Base-by-base conservation (phyloP, 2,113 vertebrate species). In the Propithecus coquereli region DNA sequence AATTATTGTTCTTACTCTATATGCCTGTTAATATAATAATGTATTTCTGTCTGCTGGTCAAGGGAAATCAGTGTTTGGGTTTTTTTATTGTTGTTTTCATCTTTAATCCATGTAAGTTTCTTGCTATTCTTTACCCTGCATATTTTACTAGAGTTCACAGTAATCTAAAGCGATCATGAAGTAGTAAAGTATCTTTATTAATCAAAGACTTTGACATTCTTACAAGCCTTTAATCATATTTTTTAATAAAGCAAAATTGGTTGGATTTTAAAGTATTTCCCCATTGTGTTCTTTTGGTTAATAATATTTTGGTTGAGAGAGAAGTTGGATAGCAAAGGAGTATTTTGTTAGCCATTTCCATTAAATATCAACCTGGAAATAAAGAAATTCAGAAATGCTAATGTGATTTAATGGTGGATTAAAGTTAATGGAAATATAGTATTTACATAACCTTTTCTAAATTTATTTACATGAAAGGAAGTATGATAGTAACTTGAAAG, bases 351-450 rank as follows among this genome's bases (percentile, higher is more conserved):
- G 7, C 10, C 23, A 30, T 94, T 86, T 70, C 27, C 8, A 45
- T 95, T 94, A 90, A 89, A 70, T 57, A 87, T 65, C 61, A 91
- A 40, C 40, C 50, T 70, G 57, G 32, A 82, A 23, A 90, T 90
- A 27, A 45, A 89, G 34, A 40, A 74, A 47, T 18, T 92, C 23
- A 73, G 27, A 92, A 95, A 77, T 86, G 32, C 32, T 92, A 57
- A 63, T 32, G 8, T 59, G 54, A 37, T 59, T 80, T 88, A 74
- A 63, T 81, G 32, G 37, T 84, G 17, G 25, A 25, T 91, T 86
- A 76, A n/a, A 43, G 32, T 81, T 91, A 85, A 40, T 87, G 59
- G 34, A 17, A 68, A 76, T 79, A 9, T 30, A 83, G 14, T 79
- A 81, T 57, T 45, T 59, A 45, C 12, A 37, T 37, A 93, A 63